A percentile compares a stretch with the other conserved stretches of the same genome.
phyloP scores from a whole-genome alignment of 2,797 vertebrate genomes.

The Tiaroga cobitis region DNA sequence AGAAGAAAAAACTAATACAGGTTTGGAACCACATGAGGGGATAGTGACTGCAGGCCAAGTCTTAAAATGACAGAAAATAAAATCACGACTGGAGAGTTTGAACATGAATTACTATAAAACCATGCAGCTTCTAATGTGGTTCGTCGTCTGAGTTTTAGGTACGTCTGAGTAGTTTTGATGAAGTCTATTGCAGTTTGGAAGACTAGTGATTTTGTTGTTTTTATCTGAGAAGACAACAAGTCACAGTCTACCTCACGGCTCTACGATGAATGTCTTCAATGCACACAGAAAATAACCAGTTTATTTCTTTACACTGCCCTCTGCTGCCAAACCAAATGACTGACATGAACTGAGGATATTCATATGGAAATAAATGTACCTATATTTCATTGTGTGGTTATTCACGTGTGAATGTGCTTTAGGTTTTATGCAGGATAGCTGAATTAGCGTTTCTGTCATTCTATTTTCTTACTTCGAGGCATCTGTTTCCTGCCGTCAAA shows the following conservation, averaged over 20 bases:
- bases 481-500: neutral
- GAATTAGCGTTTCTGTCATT: neutral
- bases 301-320: constrained; percentile 54
- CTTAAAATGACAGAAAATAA: neutral
- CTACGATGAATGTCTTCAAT: constrained; percentile 63
- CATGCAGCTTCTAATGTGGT: neutral
- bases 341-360: neutral
- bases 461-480: neutral
- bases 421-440: neutral
- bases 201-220: constrained; percentile 99
- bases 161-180: neutral
- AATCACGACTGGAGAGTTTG: neutral
- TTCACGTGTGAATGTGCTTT: neutral
- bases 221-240: constrained; percentile 85
- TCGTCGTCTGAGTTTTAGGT: neutral
- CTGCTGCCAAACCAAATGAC: constrained; percentile 42
- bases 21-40: too few species aligned
- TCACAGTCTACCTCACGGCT: constrained; percentile 89
- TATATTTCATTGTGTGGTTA: neutral
- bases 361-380: neutral
- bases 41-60: neutral
- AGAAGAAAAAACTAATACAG: too few species aligned
- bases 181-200: constrained; percentile 87
- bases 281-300: constrained; percentile 7
- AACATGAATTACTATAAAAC: neutral